Conservation (phyloP, 1,140 invertebrate species). For the Neelides sp. region DNA sequence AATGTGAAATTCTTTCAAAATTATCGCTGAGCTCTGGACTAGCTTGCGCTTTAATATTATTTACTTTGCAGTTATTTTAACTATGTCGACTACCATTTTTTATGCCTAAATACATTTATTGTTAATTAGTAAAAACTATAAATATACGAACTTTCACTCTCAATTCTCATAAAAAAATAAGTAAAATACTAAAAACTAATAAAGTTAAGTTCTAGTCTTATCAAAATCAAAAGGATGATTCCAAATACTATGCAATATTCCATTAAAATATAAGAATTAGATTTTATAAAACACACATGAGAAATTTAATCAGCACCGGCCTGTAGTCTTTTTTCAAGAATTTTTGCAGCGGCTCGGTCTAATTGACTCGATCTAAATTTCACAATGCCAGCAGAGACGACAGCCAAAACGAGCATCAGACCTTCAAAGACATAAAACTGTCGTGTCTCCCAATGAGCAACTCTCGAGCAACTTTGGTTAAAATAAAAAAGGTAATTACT, state of each 20-base stretch:
- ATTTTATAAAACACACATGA: background rate
- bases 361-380: constrained; percentile 45
- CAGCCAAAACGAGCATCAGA: constrained; percentile 51
- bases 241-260: background rate
- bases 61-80: too few relatives aligned
- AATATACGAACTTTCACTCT: background rate
- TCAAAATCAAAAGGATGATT: background rate
- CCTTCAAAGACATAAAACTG: constrained; percentile 74
- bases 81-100: too few relatives aligned
- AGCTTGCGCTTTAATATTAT: too few relatives aligned
- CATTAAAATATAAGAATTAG: background rate
- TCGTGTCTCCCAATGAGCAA: constrained; percentile 36
- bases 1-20: too few relatives aligned
- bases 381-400: constrained; percentile 46
- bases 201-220: too few relatives aligned
- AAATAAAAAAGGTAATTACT: constrained; percentile 17
- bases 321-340: constrained; percentile 47
- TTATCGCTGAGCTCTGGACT: too few relatives aligned
- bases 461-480: constrained; percentile 35
- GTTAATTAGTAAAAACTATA: background rate
- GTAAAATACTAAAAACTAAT: too few relatives aligned
- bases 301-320: constrained; percentile 30
- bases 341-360: constrained; percentile 44
- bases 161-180: background rate
- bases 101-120: too few relatives aligned